Conservation (phyloP, 2,113 vertebrate species). For the Phylloscopus trochilus region DNA sequence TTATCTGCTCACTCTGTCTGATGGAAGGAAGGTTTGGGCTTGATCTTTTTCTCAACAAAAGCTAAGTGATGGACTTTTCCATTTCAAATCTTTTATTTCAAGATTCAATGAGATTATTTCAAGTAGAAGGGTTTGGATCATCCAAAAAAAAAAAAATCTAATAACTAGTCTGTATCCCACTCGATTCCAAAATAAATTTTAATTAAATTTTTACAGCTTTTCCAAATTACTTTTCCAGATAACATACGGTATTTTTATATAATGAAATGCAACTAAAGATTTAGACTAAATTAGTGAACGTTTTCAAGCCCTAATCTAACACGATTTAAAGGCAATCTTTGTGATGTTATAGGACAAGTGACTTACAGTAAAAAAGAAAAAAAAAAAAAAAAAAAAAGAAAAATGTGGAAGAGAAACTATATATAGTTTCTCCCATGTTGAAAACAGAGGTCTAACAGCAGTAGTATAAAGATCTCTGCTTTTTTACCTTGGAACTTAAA, state of each 20-base stretch:
- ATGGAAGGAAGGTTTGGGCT: constrained; percentile 54
- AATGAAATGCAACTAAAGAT: background rate
- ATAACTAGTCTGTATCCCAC: background rate
- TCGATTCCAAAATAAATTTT: background rate
- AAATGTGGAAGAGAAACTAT: background rate
- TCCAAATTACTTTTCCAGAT: background rate
- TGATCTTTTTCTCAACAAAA: constrained; percentile 41
- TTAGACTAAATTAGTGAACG: background rate
- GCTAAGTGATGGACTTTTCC: constrained; percentile 6
- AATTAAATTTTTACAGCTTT: background rate
- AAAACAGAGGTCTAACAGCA: background rate
- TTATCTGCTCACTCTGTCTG: constrained; percentile 68
- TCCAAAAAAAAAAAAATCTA: background rate
- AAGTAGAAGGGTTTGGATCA: background rate
- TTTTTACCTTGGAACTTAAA: background rate
- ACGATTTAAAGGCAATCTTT: background rate
- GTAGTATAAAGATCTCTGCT: background rate
- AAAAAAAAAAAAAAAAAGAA: background rate
- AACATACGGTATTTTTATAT: background rate
- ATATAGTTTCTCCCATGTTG: background rate
- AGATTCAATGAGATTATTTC: background rate
- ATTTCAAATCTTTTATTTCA: background rate
- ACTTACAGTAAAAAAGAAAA: background rate
- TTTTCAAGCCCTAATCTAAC: background rate
- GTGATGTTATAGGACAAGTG: background rate